Percentiles rank a stretch among this genome's conserved stretches.
phyloP scores from a whole-genome alignment of 2,113 vertebrate genomes.

The Aegypius monachus region DNA sequence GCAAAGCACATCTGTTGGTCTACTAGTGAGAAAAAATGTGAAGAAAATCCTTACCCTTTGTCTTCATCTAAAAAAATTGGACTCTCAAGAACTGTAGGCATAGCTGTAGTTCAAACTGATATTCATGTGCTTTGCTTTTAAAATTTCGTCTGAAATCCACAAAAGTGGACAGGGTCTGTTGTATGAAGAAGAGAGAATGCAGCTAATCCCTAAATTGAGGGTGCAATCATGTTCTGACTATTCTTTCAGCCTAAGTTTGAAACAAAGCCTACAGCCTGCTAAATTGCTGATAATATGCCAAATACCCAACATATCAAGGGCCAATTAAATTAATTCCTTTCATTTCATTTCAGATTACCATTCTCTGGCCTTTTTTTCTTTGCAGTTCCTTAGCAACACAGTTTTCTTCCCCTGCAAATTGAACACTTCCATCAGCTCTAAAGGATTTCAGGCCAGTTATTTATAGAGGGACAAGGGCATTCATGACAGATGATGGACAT shows the following conservation, averaged over 20 bases:
- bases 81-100: not conserved
- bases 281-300: conserved; percentile 24
- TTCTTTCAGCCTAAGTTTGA: not conserved
- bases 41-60: not conserved
- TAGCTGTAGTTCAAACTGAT: not conserved
- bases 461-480: conserved; percentile 13
- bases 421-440: conserved; percentile 20
- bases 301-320: not conserved
- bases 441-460: not conserved
- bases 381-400: conserved; percentile 51
- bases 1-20: not conserved
- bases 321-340: conserved; percentile 42
- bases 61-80: not conserved
- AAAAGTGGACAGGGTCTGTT: not conserved
- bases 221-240: not conserved
- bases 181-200: not conserved
- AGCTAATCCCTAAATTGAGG: conserved; percentile 3
- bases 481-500: not conserved
- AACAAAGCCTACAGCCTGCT: not conserved
- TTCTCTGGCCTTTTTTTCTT: conserved; percentile 1
- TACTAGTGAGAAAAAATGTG: not conserved
- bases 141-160: not conserved
- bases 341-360: conserved; percentile 8
- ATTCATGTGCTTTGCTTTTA: not conserved
- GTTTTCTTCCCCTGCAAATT: conserved; percentile 16